Evolutionary conservation across 2,797 vertebrate genomes (phyloP), one percentile per base, ranked within the genome.

Genomic region (Setipinna tenuifilis): DNA sequence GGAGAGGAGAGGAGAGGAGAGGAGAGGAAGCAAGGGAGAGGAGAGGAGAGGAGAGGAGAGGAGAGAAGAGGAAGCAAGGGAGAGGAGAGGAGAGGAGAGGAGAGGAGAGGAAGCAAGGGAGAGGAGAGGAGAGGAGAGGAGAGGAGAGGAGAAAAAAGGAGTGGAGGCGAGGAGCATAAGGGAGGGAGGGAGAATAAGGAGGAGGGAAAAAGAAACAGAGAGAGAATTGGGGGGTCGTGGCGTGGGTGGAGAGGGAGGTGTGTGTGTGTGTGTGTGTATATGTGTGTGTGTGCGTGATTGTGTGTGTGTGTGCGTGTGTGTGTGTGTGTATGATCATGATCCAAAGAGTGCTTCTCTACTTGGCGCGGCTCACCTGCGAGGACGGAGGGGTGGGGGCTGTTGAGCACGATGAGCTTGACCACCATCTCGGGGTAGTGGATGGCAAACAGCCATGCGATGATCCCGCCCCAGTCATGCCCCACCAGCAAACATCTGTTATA

Each of bases 371-470:
- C 35, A 41, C 35, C 35, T 31, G 97, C 95, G 88, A 98, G 98
- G 85, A 98, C 97, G 82, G 96, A 97, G 17, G 98, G 98, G 90
- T 99, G 98, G 85, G 98, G 98, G 89, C 97, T 98, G 93, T 99
- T 99, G 57, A 99, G 94, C 89, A 99, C 97, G 80, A 99, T 97
- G 89, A 99, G 97, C 88, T 98, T 99, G 7, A 96, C 97, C 91
- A 99, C 97, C 97, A 98, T 97, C 94, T 99, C 98, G 2, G 98
- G 98, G 90, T 98, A 99, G 91, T 98, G 97, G 88, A 99, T 97
- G 82, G 98, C 97, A 85, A 97, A 97, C 81, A 99, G 94, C 98
- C 98, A 99, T 16, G 98, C 98, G 2, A 99, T 94, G 92, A 97
- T 97, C 88, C 98, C 98, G 9, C 98, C 98, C 98, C 98, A 99